Conservation (phyloP, 2,113 vertebrate species). For the Myiopsitta monachus region DNA sequence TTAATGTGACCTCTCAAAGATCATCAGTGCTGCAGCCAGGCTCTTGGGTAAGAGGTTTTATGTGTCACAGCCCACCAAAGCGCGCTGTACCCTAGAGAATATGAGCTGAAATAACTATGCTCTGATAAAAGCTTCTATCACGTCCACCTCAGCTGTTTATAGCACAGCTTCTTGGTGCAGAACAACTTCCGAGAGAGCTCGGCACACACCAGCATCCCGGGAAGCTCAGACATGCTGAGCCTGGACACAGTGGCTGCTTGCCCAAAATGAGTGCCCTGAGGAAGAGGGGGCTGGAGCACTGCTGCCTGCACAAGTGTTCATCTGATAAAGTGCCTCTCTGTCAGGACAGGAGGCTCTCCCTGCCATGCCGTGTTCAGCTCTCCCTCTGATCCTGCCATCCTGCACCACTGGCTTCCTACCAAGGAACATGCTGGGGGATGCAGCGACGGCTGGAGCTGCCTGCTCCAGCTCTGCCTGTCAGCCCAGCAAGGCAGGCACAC, state of each 20-base stretch:
- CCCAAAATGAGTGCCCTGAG: neutral
- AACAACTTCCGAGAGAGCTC: neutral
- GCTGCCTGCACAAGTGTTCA: neutral
- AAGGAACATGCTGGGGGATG: neutral
- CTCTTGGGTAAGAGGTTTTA: neutral
- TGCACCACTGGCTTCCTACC: neutral
- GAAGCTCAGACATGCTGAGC: neutral
- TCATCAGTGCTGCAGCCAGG: neutral
- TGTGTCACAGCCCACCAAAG: neutral
- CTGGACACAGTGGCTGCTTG: neutral
- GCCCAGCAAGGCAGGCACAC: neutral
- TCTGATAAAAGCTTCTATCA: neutral
- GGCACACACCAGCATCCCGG: neutral
- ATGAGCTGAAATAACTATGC: neutral
- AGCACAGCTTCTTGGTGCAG: neutral
- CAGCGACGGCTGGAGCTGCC: neutral
- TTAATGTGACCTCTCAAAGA: neutral
- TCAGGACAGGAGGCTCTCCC: neutral
- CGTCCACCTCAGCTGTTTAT: neutral
- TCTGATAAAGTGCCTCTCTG: neutral
- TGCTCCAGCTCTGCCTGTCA: conserved; percentile 20
- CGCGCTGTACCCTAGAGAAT: neutral
- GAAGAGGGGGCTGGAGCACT: neutral
- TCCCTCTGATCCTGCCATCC: conserved; percentile 3
- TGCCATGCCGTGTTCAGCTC: neutral